These are phyloP conservation scores for Cantharis nigra DNA, from an alignment of 2,888 invertebrate genomes.

Conservation along the genomic window DNA sequence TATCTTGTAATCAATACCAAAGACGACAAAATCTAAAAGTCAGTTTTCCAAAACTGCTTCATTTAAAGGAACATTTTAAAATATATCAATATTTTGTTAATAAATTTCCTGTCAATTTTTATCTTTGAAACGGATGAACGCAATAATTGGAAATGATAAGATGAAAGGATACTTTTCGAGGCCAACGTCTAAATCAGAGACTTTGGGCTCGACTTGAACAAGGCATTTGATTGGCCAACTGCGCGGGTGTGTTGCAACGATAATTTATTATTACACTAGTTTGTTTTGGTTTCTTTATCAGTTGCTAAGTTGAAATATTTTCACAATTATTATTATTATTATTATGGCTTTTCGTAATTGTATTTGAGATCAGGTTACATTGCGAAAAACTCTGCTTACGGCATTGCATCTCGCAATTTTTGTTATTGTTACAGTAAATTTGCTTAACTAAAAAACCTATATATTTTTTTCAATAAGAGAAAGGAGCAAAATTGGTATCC, in stretches of 20 bases:
- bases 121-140: constrained; percentile 9
- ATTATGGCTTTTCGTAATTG: neutral
- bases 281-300: neutral
- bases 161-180: constrained; percentile 6
- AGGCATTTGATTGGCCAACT: constrained; percentile 54
- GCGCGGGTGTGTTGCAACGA: constrained; percentile 55
- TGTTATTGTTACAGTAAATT: neutral
- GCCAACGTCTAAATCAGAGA: constrained; percentile 20
- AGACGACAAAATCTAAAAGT: neutral
- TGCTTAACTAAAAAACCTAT: neutral
- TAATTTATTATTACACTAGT: neutral
- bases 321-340: neutral
- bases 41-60: neutral
- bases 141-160: constrained; percentile 5
- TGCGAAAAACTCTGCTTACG: neutral
- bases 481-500: neutral
- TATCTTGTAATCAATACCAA: neutral
- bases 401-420: neutral
- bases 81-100: neutral
- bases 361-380: neutral
- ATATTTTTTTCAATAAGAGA: neutral
- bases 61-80: neutral
- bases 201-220: constrained; percentile 35
- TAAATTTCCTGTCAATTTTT: neutral
- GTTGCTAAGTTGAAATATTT: constrained; percentile 1